Percentiles rank a stretch among this genome's conserved stretches.
phyloP scores from a whole-genome alignment of 1,140 invertebrate genomes.

The Anoplolepis gracilipes region DNA sequence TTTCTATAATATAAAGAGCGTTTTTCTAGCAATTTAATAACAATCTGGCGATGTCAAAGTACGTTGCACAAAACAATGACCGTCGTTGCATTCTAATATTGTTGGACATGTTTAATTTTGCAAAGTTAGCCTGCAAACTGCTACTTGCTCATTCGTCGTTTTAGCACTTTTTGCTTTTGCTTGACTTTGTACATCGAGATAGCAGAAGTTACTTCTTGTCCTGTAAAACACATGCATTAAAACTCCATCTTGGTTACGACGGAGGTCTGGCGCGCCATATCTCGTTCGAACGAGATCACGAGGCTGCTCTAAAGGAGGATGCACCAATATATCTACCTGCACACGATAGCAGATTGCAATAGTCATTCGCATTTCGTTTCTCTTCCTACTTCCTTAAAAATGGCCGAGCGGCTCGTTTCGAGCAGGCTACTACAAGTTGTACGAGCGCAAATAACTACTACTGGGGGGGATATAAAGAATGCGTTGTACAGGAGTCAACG shows the following conservation, averaged over 20 bases:
- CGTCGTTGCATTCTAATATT: neutral
- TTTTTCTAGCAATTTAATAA: neutral
- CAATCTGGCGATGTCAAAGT: neutral
- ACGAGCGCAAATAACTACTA: constrained; percentile 15
- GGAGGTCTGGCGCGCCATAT: constrained; percentile 1
- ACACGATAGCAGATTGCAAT: neutral
- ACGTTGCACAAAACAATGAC: constrained; percentile 10
- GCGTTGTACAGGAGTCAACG: neutral
- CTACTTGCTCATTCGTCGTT: constrained; percentile 45
- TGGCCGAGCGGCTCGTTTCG: constrained; percentile 46
- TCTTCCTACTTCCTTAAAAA: constrained; percentile 26
- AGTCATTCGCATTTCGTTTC: constrained; percentile 8
- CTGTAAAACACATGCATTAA: constrained; percentile 51
- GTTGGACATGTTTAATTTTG: constrained; percentile 27
- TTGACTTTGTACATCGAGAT: constrained; percentile 59
- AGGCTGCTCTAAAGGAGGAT: constrained; percentile 26
- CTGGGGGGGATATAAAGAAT: constrained; percentile 51
- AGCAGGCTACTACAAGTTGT: constrained; percentile 11
- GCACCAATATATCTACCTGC: constrained; percentile 39
- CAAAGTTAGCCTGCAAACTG: neutral
- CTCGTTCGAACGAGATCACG: constrained; percentile 1
- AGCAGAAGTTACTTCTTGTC: constrained; percentile 31
- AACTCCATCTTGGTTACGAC: constrained; percentile 19
- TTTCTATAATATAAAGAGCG: neutral
- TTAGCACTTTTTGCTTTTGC: constrained; percentile 35